Evolutionary conservation across 2,888 invertebrate species (phyloP).

Genomic region (Dusona sp.): DNA sequence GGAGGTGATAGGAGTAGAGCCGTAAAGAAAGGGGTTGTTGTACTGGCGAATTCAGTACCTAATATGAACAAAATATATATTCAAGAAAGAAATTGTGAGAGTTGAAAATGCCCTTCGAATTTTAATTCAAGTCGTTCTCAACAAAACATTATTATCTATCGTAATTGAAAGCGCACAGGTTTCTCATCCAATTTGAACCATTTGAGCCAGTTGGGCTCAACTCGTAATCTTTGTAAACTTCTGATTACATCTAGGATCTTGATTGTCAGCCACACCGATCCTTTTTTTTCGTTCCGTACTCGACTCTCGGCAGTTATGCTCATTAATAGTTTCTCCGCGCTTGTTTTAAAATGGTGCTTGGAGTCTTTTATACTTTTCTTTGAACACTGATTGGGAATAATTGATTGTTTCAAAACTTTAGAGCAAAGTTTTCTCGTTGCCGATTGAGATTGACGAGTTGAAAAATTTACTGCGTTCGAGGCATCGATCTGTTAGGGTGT

Average conservation of each 20-base stretch:
- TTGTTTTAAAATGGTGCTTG: not conserved
- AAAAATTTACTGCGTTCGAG: conserved; percentile 38
- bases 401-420: conserved; percentile 55
- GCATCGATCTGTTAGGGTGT: conserved; percentile 6
- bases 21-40: too few relatives aligned
- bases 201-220: not conserved
- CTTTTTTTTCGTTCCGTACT: not conserved
- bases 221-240: conserved; percentile 11
- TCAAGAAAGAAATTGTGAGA: not conserved
- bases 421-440: conserved; percentile 15
- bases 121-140: not conserved
- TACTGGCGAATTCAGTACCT: too few relatives aligned
- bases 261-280: conserved; percentile 18
- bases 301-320: not conserved
- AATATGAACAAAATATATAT: not conserved
- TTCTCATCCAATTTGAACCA: not conserved
- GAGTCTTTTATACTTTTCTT: conserved; percentile 30
- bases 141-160: not conserved
- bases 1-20: too few relatives aligned
- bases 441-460: conserved; percentile 31
- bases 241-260: conserved; percentile 2
- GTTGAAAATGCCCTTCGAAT: too few relatives aligned
- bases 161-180: not conserved
- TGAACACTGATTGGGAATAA: conserved; percentile 38
- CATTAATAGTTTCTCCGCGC: conserved; percentile 31